Conservation (phyloP, 2,888 invertebrate species). For the Megalurothrips usitatus region DNA sequence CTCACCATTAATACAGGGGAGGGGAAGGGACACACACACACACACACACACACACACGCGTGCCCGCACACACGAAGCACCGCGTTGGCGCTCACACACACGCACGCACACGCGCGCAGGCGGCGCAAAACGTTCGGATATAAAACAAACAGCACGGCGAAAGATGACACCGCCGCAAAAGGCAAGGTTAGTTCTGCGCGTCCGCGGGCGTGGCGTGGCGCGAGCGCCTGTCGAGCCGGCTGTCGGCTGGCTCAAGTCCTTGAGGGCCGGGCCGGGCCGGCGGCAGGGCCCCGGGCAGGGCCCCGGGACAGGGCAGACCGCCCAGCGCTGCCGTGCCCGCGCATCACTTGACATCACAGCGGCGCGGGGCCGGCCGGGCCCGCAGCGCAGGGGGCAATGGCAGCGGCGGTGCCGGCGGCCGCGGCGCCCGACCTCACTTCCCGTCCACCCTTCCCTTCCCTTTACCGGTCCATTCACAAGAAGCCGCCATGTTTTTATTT, state of each 20-base stretch:
- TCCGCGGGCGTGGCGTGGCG: background rate
- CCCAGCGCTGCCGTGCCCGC: background rate
- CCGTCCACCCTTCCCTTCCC: background rate
- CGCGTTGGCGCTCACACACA: background rate
- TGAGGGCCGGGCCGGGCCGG: background rate
- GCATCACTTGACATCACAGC: background rate
- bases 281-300: background rate
- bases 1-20: no score
- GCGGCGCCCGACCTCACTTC: background rate
- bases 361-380: background rate
- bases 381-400: background rate
- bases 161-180: slow-evolving; percentile 13
- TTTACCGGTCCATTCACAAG: no score
- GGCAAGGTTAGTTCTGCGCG: background rate
- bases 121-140: background rate
- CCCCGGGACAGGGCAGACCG: background rate
- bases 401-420: background rate
- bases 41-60: no score
- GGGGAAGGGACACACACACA: background rate
- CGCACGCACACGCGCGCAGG: background rate
- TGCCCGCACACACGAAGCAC: background rate
- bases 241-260: background rate
- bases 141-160: background rate
- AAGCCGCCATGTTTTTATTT: background rate
- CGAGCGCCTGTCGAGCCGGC: background rate